These are phyloP conservation scores for Promerops cafer DNA, from an alignment of 2,113 vertebrate species.

Conservation along the genomic window DNA sequence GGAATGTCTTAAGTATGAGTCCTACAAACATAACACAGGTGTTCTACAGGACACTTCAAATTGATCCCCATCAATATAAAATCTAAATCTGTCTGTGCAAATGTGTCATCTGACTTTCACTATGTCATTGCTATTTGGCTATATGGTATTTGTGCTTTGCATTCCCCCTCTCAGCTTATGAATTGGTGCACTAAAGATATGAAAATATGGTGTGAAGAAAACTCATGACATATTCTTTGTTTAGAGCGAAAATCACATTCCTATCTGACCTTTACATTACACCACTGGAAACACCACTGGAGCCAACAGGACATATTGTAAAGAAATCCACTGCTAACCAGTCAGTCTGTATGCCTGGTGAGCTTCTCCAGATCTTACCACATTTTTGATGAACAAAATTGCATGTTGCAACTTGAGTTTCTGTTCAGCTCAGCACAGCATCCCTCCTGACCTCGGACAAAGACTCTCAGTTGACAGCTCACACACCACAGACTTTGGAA, in stretches of 20 bases:
- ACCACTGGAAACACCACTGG: background rate
- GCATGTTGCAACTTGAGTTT: background rate
- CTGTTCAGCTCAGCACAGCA: background rate
- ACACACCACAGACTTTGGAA: background rate
- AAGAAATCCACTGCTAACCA: background rate
- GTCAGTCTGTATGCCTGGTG: background rate
- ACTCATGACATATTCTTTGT: background rate
- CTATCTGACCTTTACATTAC: background rate
- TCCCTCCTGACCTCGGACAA: background rate
- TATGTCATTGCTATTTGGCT: background rate
- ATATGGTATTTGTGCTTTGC: background rate
- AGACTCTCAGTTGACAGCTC: background rate
- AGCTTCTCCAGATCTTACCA: background rate
- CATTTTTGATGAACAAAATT: background rate
- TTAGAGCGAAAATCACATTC: background rate
- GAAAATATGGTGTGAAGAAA: background rate
- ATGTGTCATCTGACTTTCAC: background rate
- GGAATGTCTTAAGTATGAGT: background rate
- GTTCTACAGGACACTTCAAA: background rate
- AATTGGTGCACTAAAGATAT: background rate
- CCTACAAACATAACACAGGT: background rate
- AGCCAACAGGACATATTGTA: background rate
- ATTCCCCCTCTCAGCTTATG: background rate
- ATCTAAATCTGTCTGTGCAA: background rate
- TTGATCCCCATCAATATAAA: background rate